These are phyloP conservation scores for Heterocephalus glaber DNA, from an alignment of 2,113 vertebrate genomes.

Conservation along the genomic window DNA sequence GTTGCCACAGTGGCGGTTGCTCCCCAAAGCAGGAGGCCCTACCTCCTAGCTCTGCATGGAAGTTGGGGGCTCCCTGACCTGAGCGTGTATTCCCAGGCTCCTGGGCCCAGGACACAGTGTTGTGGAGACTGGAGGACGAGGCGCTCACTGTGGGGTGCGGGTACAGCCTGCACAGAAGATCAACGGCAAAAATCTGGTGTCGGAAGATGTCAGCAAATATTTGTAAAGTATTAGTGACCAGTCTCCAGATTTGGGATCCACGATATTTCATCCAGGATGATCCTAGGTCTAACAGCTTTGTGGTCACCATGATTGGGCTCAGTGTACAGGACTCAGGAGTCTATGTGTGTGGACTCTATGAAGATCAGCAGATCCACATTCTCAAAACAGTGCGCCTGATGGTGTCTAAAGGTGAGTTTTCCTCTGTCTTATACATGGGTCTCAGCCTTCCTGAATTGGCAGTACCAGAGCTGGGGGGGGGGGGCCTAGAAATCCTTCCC, in stretches of 20 bases:
- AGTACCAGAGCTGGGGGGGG: background rate
- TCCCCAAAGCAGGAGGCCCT: background rate
- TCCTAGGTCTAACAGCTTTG: fast-evolving
- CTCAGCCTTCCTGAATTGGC: background rate
- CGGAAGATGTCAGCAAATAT: fast-evolving
- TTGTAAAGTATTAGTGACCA: fast-evolving
- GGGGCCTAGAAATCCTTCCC: background rate
- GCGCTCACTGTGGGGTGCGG: fast-evolving
- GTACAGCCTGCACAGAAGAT: fast-evolving
- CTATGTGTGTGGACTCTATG: fast-evolving
- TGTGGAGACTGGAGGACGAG: fast-evolving
- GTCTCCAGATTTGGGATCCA: fast-evolving
- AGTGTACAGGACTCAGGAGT: background rate
- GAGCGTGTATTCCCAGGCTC: background rate
- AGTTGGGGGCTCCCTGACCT: background rate
- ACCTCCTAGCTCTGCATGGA: background rate
- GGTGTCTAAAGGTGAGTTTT: constrained; percentile 12
- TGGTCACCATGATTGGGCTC: background rate
- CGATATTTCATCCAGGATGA: background rate
- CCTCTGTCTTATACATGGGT: background rate
- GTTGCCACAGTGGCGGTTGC: background rate
- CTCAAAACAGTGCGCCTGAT: background rate
- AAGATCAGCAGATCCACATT: fast-evolving
- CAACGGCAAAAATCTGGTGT: fast-evolving
- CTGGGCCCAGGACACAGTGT: background rate